Conservation (phyloP, 2,888 invertebrate species). For the Himalopsyche tibetana region DNA sequence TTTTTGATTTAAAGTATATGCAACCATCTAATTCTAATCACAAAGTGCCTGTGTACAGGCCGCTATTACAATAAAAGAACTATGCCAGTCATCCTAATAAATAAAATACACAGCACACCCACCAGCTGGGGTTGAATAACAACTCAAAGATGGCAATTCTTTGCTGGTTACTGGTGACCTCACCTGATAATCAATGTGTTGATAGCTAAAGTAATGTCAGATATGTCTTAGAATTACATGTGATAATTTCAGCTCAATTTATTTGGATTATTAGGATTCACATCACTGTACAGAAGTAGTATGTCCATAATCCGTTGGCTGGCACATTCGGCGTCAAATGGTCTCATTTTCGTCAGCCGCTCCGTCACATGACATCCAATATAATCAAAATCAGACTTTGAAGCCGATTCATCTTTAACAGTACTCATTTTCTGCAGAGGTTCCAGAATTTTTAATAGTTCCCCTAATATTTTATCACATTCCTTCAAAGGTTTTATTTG, state of each 20-base stretch:
- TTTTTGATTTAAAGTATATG: too few species aligned
- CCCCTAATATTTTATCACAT: slow-evolving; percentile 39
- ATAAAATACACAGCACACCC: too few species aligned
- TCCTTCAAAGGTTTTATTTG: background rate
- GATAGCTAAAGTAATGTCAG: too few species aligned
- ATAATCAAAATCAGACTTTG: slow-evolving; percentile 14
- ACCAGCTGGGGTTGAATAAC: too few species aligned
- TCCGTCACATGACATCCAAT: slow-evolving; percentile 39
- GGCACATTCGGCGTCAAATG: slow-evolving; percentile 38
- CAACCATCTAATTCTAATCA: too few species aligned
- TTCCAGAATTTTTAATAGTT: background rate
- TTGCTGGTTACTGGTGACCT: too few species aligned
- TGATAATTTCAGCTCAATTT: background rate
- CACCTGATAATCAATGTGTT: too few species aligned
- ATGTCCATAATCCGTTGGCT: slow-evolving; percentile 3
- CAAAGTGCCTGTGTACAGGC: too few species aligned
- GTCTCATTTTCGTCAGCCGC: slow-evolving; percentile 19
- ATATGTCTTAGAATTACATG: too few species aligned
- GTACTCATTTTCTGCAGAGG: background rate
- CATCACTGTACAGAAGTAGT: slow-evolving; percentile 29
- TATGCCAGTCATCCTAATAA: too few species aligned
- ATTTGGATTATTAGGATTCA: slow-evolving; percentile 39
- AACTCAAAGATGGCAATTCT: too few species aligned
- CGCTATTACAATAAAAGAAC: too few species aligned
- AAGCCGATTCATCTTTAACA: background rate